Evolutionary conservation across 2,888 invertebrate species (phyloP).

Genomic region (Silvanus unidentatus): DNA sequence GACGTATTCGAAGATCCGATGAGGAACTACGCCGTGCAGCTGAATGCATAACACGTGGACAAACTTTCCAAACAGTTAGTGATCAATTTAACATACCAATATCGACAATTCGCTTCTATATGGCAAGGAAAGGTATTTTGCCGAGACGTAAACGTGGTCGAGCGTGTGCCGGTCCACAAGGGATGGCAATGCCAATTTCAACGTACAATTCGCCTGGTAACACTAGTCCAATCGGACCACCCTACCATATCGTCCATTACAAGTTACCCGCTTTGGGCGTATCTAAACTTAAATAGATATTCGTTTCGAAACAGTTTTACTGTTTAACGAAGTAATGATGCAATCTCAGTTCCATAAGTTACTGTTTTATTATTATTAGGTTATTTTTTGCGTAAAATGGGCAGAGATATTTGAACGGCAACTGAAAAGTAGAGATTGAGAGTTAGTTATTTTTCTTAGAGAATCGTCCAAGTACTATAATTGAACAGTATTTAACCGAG

Average conservation of each 20-base stretch:
- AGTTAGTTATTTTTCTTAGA: too few species aligned
- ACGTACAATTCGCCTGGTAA: constrained; percentile 45
- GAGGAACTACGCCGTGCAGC: constrained; percentile 73
- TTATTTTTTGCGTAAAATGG: too few species aligned
- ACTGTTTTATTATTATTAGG: too few species aligned
- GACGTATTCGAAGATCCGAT: constrained; percentile 67
- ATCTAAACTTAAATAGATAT: constrained; percentile 44
- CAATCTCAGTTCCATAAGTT: background rate
- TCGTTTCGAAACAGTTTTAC: constrained; percentile 1
- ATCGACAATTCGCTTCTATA: constrained; percentile 80
- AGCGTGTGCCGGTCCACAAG: constrained; percentile 50
- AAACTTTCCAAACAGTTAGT: constrained; percentile 81
- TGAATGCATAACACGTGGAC: constrained; percentile 78
- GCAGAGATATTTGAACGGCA: too few species aligned
- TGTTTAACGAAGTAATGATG: background rate
- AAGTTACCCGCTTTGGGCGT: constrained; percentile 62
- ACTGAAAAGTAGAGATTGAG: too few species aligned
- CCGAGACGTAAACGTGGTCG: constrained; percentile 74
- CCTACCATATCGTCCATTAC: constrained; percentile 71
- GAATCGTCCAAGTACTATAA: too few species aligned
- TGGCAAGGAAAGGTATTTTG: constrained; percentile 79
- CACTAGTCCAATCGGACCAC: constrained; percentile 64
- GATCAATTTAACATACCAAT: constrained; percentile 85
- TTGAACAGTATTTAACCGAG: too few species aligned
- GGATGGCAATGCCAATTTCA: constrained; percentile 32